These are phyloP conservation scores for Dendronephthya gigantea DNA, from an alignment of 64 coral and sea anemone species.

Conservation along the genomic window DNA sequence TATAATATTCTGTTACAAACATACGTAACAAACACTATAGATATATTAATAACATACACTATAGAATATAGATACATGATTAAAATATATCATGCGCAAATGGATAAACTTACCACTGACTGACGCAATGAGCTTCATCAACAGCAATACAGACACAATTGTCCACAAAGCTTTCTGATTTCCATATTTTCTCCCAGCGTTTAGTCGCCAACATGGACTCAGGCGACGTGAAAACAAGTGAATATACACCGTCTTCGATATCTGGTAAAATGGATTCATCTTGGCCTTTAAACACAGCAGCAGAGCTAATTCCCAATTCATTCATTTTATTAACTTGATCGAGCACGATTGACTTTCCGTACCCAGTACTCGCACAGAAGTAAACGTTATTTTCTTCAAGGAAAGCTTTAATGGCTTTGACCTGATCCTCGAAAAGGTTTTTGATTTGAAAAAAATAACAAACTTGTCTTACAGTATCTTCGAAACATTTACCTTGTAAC, in stretches of 20 bases:
- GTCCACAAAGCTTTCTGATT: neutral
- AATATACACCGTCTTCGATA: neutral
- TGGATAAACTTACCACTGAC: neutral
- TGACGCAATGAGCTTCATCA: slow-evolving; percentile 8
- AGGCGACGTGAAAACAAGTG: neutral
- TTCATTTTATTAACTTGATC: neutral
- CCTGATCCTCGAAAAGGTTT: neutral
- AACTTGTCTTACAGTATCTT: neutral
- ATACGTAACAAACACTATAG: neutral
- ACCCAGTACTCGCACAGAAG: neutral
- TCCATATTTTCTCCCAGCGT: neutral
- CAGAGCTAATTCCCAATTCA: neutral
- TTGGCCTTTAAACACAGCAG: neutral
- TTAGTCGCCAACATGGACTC: neutral
- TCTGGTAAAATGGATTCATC: neutral
- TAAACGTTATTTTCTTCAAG: neutral
- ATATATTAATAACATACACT: neutral
- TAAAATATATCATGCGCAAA: neutral
- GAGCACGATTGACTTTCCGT: neutral
- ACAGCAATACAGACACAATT: neutral
- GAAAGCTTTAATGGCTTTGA: neutral
- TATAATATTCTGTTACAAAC: neutral
- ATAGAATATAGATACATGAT: neutral
- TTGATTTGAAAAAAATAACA: slow-evolving; percentile 5
- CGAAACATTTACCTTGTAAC: neutral